Percentiles rank a stretch among this genome's conserved stretches.
Evolutionary conservation across 2,113 vertebrate species (phyloP).

Genomic region (Bostrychus sinensis): DNA sequence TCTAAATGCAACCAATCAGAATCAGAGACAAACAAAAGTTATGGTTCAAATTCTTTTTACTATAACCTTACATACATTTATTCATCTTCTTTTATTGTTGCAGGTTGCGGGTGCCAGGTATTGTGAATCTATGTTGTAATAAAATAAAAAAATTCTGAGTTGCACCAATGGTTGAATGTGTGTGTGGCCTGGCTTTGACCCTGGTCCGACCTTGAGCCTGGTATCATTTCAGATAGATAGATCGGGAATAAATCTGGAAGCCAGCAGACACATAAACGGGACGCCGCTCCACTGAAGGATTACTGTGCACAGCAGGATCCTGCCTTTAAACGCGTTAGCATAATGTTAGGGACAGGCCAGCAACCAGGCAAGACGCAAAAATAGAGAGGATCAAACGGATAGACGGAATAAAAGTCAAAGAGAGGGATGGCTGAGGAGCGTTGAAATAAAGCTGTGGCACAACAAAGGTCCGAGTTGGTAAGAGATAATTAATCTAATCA

Average conservation of each 20-base stretch:
- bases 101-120: too few relatives aligned
- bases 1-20: too few relatives aligned
- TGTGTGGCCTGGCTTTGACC: slow-evolving; percentile 16
- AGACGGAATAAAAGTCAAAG: not conserved
- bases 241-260: slow-evolving; percentile 27
- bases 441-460: not conserved
- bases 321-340: slow-evolving; percentile 62
- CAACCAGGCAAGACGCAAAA: slow-evolving; percentile 17
- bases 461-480: slow-evolving; percentile 7
- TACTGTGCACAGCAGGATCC: slow-evolving; percentile 51
- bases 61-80: too few relatives aligned
- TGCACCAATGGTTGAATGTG: too few relatives aligned
- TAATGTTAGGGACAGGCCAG: slow-evolving; percentile 56
- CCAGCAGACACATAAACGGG: slow-evolving; percentile 36
- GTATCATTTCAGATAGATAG: slow-evolving; percentile 49
- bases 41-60: too few relatives aligned
- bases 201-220: slow-evolving; percentile 43
- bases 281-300: slow-evolving; percentile 48
- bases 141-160: too few relatives aligned
- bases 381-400: not conserved
- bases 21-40: too few relatives aligned
- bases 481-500: not conserved
- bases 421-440: not conserved
- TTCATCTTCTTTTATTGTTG: too few relatives aligned
- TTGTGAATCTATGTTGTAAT: too few relatives aligned